phyloP scores from a whole-genome alignment of 2,113 vertebrate genomes.

The Chunga burmeisteri region DNA sequence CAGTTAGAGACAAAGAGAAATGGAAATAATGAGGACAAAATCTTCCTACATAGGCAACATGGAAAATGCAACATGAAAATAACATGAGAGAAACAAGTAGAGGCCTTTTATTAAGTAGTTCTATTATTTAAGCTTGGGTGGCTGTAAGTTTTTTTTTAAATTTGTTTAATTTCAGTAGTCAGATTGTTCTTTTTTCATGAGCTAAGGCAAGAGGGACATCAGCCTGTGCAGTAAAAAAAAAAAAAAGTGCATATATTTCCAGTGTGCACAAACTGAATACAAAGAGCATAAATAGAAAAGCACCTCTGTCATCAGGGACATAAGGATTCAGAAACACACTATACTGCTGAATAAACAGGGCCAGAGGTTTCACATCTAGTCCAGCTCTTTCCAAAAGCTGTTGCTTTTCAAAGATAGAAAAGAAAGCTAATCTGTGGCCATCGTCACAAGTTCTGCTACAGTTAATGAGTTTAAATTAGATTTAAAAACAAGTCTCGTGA shows the following conservation, averaged over 20 bases:
- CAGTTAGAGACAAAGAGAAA: neutral
- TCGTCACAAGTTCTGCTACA: conserved; percentile 33
- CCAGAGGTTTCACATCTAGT: conserved; percentile 60
- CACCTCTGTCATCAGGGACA: conserved; percentile 49
- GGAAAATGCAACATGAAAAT: neutral
- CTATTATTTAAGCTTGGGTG: neutral
- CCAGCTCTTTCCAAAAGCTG: conserved; percentile 66
- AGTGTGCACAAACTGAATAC: conserved; percentile 51
- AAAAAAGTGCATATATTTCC: conserved; percentile 6
- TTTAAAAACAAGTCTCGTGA: neutral
- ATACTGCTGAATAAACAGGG: conserved; percentile 66
- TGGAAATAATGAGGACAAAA: neutral
- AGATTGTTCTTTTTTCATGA: neutral
- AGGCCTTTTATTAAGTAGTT: neutral
- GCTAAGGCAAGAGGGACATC: neutral
- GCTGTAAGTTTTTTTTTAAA: neutral
- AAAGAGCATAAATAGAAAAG: conserved; percentile 62
- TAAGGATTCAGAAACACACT: conserved; percentile 61
- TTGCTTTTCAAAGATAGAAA: conserved; percentile 61
- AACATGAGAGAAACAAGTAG: neutral
- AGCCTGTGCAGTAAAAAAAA: neutral
- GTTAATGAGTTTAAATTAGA: conserved; percentile 30
- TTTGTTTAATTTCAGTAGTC: neutral
- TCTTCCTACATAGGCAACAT: neutral
- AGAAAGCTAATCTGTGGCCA: conserved; percentile 53